Percentiles rank a stretch among this genome's conserved stretches.
Evolutionary conservation across 92 coral and sea anemone genomes (phyloP).

Genomic region (Parazoanthus darwini): DNA sequence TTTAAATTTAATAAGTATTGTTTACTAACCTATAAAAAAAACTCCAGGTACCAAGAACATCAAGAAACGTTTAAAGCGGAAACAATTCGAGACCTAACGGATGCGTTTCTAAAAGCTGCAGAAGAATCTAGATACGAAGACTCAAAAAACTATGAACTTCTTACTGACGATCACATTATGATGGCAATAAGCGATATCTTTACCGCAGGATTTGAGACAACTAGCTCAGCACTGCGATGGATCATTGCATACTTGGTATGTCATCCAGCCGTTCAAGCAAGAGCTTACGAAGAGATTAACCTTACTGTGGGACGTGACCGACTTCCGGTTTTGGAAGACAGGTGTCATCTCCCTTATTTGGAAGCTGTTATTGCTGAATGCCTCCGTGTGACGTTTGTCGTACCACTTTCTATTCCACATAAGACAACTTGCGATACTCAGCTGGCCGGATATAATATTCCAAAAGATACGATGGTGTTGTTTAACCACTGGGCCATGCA

Average conservation of each 20-base stretch:
- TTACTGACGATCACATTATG: slow-evolving; percentile 66
- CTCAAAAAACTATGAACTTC: slow-evolving; percentile 10
- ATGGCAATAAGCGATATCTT: slow-evolving; percentile 58
- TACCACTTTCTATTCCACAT: slow-evolving; percentile 51
- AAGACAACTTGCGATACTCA: slow-evolving; percentile 54
- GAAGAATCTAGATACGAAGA: slow-evolving; percentile 40
- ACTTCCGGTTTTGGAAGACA: slow-evolving; percentile 55
- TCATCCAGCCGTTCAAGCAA: slow-evolving; percentile 56
- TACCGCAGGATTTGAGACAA: slow-evolving; percentile 65
- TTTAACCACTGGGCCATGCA: slow-evolving; percentile 59
- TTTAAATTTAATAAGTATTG: neutral
- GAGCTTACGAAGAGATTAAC: slow-evolving; percentile 50
- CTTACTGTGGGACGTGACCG: slow-evolving; percentile 26
- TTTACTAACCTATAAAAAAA: neutral
- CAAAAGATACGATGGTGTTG: slow-evolving; percentile 58
- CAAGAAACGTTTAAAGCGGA: slow-evolving; percentile 49
- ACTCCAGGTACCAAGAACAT: slow-evolving; percentile 48
- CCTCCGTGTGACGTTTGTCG: slow-evolving; percentile 22
- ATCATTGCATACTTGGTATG: slow-evolving; percentile 49
- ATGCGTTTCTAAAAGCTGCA: slow-evolving; percentile 64
- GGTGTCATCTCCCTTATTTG: slow-evolving; percentile 51
- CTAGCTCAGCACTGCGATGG: slow-evolving; percentile 57
- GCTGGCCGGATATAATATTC: slow-evolving; percentile 50
- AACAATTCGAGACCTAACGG: slow-evolving; percentile 64
- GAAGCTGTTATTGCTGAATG: slow-evolving; percentile 59